Percentiles rank a stretch among this genome's conserved stretches.
Conservation (phyloP, 1,140 invertebrate genomes). For the Papilio helenus region DNA sequence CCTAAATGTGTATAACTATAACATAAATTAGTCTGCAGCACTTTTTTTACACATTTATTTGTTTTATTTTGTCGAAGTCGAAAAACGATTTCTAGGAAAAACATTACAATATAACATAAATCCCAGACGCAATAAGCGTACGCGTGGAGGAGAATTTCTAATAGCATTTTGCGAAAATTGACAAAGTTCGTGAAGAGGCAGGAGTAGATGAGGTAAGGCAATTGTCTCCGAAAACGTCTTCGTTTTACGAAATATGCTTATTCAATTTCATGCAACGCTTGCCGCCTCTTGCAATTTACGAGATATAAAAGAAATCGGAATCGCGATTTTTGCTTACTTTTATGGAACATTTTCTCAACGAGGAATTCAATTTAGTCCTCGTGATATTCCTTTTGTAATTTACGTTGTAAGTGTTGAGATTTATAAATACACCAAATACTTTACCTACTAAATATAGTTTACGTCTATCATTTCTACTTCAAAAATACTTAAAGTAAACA, state of each 20-base stretch:
- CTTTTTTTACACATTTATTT: background rate
- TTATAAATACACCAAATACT: slow-evolving; percentile 45
- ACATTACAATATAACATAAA: slow-evolving; percentile 26
- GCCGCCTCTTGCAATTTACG: slow-evolving; percentile 82
- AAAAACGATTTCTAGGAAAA: background rate
- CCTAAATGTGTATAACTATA: too few species aligned
- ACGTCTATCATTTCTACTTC: background rate
- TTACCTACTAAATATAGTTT: background rate
- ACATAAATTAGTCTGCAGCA: background rate
- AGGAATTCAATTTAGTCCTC: slow-evolving; percentile 78
- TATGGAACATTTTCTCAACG: slow-evolving; percentile 79
- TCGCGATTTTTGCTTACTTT: slow-evolving; percentile 82
- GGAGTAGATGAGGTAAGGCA: slow-evolving; percentile 82
- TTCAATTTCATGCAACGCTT: slow-evolving; percentile 83
- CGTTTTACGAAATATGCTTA: slow-evolving; percentile 83
- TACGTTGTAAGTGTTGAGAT: slow-evolving; percentile 62
- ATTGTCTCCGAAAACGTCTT: slow-evolving; percentile 82
- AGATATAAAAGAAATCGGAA: slow-evolving; percentile 83
- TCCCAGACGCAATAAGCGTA: slow-evolving; percentile 52
- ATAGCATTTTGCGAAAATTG: slow-evolving; percentile 81
- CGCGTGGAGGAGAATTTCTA: slow-evolving; percentile 71
- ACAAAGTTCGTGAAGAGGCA: slow-evolving; percentile 80
- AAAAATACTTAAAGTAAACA: too few species aligned
- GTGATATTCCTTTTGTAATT: slow-evolving; percentile 74
- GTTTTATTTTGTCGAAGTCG: background rate